Base-by-base conservation (phyloP, 2,888 invertebrate genomes). In the Podotricha telesiphe region DNA sequence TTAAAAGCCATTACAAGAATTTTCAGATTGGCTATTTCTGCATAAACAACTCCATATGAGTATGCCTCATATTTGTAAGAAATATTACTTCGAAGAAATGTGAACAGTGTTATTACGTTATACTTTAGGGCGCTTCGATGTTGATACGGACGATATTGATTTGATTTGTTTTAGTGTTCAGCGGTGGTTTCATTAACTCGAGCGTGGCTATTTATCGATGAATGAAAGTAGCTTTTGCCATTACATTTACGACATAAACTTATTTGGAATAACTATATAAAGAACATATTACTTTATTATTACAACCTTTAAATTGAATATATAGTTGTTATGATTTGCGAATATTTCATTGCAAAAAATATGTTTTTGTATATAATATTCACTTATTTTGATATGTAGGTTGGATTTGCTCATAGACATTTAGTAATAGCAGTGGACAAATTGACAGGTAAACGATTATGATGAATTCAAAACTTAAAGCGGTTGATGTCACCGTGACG, bases 31-130 rank as follows among this genome's bases (percentile, higher is more conserved):
- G 42, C 22, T 22, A 20, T 22, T 59, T 5, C 42, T 22, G 42
- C 59, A 59, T 59, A 59, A 42, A 42, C 42, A 59, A 45, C 20
- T 59, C 59, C 59, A 20, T n/a, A 45, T 45, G 58, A 58, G 42
- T 59, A 45, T 59, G 59, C 59, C 22, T 59, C 22, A 42, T 59
- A 59, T 59, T 59, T 59, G 45, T 59, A 45, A 45, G 59, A 59
- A 58, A 37, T 65, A 58, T 48, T 58, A 58, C 48, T 48, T 42
- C 37, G 48, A 65, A 65, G 65, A 17, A 34, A 40, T 48, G 48
- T 62, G 61, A 48, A 37, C 37, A 37, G 20, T 17, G 40, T 58
- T 48, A 48, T 65, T 40, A 40, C 22, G 55, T 58, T 48, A 37
- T 40, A 48, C 47, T 50, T 47, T 17, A 17, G 45, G 34, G 17